Percentiles rank a stretch among this genome's conserved stretches.
phyloP scores from a whole-genome alignment of 1,140 invertebrate genomes.

The Polyergus mexicanus region DNA sequence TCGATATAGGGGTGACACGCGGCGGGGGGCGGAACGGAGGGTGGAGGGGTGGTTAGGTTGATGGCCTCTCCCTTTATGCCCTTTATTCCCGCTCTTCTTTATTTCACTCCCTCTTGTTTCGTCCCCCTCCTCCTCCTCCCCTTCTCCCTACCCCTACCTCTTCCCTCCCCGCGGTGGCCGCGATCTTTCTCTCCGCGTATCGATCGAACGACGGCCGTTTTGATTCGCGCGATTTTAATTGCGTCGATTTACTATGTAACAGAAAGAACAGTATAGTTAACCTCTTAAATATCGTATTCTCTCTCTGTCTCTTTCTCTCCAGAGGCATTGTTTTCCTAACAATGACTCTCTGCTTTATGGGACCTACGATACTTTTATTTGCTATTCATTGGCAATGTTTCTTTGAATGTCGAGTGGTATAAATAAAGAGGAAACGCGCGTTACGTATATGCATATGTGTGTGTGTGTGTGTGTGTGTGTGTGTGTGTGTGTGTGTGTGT shows the following conservation, averaged over 20 bases:
- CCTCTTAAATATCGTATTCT: background rate
- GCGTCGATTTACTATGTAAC: background rate
- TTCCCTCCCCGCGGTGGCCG: too few relatives aligned
- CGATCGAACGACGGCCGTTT: background rate
- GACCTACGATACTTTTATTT: background rate
- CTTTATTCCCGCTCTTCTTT: conserved; percentile 31
- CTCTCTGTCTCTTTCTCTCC: too few relatives aligned
- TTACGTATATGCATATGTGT: background rate
- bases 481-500: accelerated
- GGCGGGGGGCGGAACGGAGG: background rate
- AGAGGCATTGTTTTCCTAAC: background rate
- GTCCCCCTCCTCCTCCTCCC: too few relatives aligned
- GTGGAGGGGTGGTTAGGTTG: background rate
- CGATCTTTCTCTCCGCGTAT: background rate
- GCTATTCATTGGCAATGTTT: background rate
- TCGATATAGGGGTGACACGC: too few relatives aligned
- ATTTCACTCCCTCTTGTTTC: background rate
- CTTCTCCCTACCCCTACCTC: too few relatives aligned
- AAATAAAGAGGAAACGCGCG: background rate
- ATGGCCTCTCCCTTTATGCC: background rate
- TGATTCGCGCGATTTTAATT: conserved; percentile 35
- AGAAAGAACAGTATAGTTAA: background rate
- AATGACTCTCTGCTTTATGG: background rate
- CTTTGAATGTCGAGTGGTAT: background rate
- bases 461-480: accelerated